Evolutionary conservation across 1,140 invertebrate species (phyloP).

Genomic region (Philotrypesis tridentata): DNA sequence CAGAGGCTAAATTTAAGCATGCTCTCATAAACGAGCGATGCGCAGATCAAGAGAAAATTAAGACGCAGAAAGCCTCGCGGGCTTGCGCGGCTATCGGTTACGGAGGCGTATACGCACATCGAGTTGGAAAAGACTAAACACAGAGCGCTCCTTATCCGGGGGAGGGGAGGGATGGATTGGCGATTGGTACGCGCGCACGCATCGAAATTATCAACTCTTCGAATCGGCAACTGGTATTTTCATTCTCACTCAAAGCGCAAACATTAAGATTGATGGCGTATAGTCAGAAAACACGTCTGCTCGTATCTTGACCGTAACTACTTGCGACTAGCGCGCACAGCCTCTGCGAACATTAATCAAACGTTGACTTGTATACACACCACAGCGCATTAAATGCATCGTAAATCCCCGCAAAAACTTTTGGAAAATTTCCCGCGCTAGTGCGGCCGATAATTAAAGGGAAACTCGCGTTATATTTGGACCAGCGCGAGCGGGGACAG

Average conservation of each 20-base stretch:
- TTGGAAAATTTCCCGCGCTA: not conserved
- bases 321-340: not conserved
- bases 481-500: no score
- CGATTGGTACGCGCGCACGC: not conserved
- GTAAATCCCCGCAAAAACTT: not conserved
- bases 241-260: not conserved
- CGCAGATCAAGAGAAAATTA: not conserved
- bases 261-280: not conserved
- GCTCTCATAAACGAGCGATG: constrained; percentile 28
- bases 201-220: not conserved
- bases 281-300: constrained; percentile 1
- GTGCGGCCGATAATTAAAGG: not conserved
- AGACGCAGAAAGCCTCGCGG: not conserved
- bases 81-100: not conserved
- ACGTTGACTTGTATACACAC: no score
- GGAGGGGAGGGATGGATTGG: no score
- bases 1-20: constrained; percentile 47
- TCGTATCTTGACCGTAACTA: constrained; percentile 42
- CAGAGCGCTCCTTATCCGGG: not conserved
- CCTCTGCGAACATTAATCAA: constrained; percentile 25
- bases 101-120: not conserved
- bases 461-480: no score
- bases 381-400: not conserved
- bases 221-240: not conserved
- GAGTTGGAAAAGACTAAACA: not conserved